Evolutionary conservation across 2,113 vertebrate genomes (phyloP), one percentile per base, ranked within the genome.

Genomic region (Zapus hudsonius): DNA sequence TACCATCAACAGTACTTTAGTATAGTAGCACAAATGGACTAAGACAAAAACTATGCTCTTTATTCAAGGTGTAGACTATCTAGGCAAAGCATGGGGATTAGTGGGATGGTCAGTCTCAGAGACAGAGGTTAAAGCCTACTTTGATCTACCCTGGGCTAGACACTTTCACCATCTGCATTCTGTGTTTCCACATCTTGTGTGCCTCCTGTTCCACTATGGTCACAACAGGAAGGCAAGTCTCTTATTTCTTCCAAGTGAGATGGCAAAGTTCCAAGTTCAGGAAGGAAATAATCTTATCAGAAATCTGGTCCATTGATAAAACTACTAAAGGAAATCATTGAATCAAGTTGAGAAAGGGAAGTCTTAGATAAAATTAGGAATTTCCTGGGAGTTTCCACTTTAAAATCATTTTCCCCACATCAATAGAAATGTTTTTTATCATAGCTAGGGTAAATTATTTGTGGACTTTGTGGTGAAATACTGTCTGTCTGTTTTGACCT

Each of bases 271-370:
- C 97, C 98, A 98, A 98, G 90, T 75, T 74, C 59, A 95, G 97
- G 97, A 98, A 98, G 97, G 97, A 98, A 98, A 94, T 97, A 98
- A 97, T 98, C 97, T 98, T 98, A 97, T 98, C 97, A 97, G 95
- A 95, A 90, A 94, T 96, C 92, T 97, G 87, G 91, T 74, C 95
- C 96, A 95, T 90, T 98, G 96, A 97, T 98, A 98, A 98, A 98
- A 97, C 92, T 97, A 95, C 94, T 97, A 96, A 97, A 98, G 97
- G 97, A 98, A 98, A 97, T 98, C 70, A 98, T 97, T 98, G 97
- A 96, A 90, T 94, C 97, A 97, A 98, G 96, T 96, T 95, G 97
- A 97, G 95, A 98, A 97, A 97, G 85, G 96, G 96, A 98, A 97
- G 96, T 97, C 96, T 97, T 96, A 97, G 95, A 97, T 98, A 97